Evolutionary conservation across 2,113 vertebrate species (phyloP).

Genomic region (Petaurus breviceps): DNA sequence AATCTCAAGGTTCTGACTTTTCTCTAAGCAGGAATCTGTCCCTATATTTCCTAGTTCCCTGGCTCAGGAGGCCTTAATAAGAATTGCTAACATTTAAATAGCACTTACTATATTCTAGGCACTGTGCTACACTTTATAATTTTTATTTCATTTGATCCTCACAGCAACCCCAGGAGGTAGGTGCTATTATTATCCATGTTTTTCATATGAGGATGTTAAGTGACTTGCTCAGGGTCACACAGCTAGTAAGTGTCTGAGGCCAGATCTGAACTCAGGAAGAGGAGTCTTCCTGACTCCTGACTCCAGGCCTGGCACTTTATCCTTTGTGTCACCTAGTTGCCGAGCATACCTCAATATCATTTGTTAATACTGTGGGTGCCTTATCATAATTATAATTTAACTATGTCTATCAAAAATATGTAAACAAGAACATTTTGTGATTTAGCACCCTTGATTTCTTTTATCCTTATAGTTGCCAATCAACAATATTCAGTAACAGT

Average conservation of each 20-base stretch:
- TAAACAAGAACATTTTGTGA: not conserved
- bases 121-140: not conserved
- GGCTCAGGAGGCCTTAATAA: not conserved
- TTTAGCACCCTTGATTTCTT: constrained; percentile 33
- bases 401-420: not conserved
- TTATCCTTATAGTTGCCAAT: constrained; percentile 59
- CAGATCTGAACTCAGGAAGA: not conserved
- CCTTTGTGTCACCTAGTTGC: not conserved
- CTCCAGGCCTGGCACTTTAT: not conserved
- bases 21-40: not conserved
- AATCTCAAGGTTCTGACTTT: not conserved
- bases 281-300: not conserved
- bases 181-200: not conserved
- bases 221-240: not conserved
- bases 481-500: constrained; percentile 58
- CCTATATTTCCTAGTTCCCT: not conserved
- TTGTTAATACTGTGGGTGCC: not conserved
- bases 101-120: not conserved
- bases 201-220: not conserved
- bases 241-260: not conserved
- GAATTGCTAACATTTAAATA: not conserved
- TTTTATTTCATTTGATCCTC: not conserved
- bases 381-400: not conserved
- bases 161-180: not conserved
- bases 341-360: not conserved